Percentiles rank a stretch among this genome's conserved stretches.
phyloP scores from a whole-genome alignment of 2,113 vertebrate genomes.

The Zosterops hypoxanthus region DNA sequence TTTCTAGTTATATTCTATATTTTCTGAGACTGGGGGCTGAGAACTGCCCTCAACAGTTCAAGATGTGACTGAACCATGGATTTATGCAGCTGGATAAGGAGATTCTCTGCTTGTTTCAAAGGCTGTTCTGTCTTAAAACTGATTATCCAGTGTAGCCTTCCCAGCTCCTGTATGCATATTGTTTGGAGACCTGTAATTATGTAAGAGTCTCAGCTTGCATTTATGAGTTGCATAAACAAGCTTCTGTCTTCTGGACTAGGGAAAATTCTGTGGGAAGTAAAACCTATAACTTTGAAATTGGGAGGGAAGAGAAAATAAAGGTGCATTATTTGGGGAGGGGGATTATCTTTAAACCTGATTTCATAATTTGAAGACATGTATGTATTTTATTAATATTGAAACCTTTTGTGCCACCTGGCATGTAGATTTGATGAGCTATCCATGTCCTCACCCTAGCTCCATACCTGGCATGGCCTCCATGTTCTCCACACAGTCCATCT shows the following conservation, averaged over 20 bases:
- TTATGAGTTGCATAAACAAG: constrained; percentile 35
- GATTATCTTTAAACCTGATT: background rate
- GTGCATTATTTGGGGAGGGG: background rate
- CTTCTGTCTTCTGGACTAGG: background rate
- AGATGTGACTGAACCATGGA: background rate
- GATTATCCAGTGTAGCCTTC: background rate
- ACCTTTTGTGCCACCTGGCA: background rate
- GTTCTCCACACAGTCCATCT: background rate
- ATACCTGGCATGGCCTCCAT: background rate
- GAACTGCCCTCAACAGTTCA: background rate
- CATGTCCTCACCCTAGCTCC: background rate
- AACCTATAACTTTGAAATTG: background rate
- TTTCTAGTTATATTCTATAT: background rate
- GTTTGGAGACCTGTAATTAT: constrained; percentile 47
- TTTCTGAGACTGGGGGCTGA: background rate
- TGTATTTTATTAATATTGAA: background rate
- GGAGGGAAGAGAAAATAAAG: background rate
- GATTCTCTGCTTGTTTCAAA: constrained; percentile 32
- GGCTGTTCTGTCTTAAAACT: constrained; percentile 18
- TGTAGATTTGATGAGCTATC: background rate
- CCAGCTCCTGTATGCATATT: constrained; percentile 1
- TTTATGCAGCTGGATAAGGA: constrained; percentile 8
- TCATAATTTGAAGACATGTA: background rate
- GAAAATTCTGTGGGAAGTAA: background rate
- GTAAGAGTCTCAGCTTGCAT: constrained; percentile 35